Conservation (phyloP, 53 echinoderm and acorn worm species). For the Luidia sarsii region DNA sequence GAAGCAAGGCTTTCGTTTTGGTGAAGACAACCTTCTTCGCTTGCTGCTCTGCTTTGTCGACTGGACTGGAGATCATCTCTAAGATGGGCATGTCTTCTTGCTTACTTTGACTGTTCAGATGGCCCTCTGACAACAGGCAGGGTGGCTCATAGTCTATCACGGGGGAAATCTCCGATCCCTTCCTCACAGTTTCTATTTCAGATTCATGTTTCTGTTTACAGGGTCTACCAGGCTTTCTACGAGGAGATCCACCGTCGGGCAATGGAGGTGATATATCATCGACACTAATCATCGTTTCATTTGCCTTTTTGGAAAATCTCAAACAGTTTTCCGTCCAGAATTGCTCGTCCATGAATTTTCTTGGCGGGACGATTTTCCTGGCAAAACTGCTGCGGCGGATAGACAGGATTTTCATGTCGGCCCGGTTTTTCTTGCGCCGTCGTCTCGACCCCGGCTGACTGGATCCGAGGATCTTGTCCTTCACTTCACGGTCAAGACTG, state of each 20-base stretch:
- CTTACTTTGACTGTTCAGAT: background rate
- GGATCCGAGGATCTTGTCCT: constrained; percentile 18
- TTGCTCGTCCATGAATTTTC: constrained; percentile 42
- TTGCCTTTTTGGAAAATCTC: constrained; percentile 15
- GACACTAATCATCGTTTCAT: background rate
- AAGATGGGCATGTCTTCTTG: constrained; percentile 19
- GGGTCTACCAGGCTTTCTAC: background rate
- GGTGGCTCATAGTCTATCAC: constrained; percentile 1
- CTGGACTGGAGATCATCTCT: background rate
- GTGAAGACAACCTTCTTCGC: background rate
- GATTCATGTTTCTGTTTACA: background rate
- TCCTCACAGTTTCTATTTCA: too few species aligned
- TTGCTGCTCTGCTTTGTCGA: background rate
- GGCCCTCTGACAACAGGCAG: background rate
- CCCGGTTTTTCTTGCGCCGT: constrained; percentile 5
- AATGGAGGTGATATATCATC: background rate
- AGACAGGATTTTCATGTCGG: constrained; percentile 18
- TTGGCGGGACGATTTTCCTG: constrained; percentile 36
- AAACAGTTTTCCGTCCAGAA: constrained; percentile 9
- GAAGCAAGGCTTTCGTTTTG: constrained; percentile 45
- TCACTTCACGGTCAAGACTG: constrained; percentile 6
- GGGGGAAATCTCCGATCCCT: background rate
- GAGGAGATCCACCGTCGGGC: background rate
- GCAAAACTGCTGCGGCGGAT: constrained; percentile 29
- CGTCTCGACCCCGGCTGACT: constrained; percentile 22